These are phyloP conservation scores for Sipha flava DNA, from an alignment of 1,140 invertebrate species.

Conservation along the genomic window DNA sequence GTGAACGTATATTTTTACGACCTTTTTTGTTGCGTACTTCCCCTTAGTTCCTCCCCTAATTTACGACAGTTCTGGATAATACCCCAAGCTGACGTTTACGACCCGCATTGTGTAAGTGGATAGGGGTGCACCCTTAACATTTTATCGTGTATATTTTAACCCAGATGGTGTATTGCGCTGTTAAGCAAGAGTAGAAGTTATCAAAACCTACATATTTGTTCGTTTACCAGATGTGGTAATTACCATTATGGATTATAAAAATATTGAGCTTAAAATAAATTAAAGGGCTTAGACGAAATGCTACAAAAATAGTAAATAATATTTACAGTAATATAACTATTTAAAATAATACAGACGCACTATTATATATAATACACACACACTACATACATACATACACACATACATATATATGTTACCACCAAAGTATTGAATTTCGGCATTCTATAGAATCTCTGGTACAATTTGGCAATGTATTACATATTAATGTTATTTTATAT, in stretches of 20 bases:
- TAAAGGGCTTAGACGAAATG: too few species aligned
- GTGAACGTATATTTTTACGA: slow-evolving; percentile 6
- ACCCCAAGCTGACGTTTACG: slow-evolving; percentile 1
- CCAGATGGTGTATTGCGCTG: background rate
- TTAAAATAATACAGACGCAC: too few species aligned
- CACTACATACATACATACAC: too few species aligned
- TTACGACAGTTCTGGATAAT: slow-evolving; percentile 6
- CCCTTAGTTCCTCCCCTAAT: slow-evolving; percentile 13
- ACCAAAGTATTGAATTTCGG: too few species aligned
- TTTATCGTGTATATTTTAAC: slow-evolving; percentile 1
- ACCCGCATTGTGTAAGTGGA: slow-evolving; percentile 8
- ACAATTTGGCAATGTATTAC: too few species aligned
- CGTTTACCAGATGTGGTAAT: background rate
- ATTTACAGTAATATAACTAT: too few species aligned
- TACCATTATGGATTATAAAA: background rate
- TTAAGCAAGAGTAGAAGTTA: background rate
- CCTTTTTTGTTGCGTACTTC: background rate
- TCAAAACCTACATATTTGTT: background rate
- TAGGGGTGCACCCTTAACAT: background rate
- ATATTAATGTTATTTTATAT: too few species aligned
- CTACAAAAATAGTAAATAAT: too few species aligned
- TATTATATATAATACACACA: too few species aligned
- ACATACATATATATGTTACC: too few species aligned
- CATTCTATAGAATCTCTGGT: too few species aligned
- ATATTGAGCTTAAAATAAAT: too few species aligned